phyloP scores from a whole-genome alignment of 2,888 invertebrate genomes.

The Lysandra coridon region DNA sequence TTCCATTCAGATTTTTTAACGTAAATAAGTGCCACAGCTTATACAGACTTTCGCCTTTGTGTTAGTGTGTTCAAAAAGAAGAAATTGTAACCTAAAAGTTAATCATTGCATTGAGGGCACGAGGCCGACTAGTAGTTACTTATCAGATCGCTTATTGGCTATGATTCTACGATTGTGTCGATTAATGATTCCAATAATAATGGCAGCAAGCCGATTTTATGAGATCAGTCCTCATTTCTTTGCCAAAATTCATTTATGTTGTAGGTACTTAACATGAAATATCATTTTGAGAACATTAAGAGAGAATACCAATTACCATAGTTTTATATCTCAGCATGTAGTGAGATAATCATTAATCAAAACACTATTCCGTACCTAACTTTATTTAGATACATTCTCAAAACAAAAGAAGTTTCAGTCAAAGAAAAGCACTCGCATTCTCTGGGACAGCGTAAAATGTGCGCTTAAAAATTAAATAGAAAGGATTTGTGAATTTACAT shows the following conservation, averaged over 20 bases:
- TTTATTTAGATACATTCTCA: not conserved
- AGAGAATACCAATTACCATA: not conserved
- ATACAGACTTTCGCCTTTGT: no score
- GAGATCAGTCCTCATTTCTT: not conserved
- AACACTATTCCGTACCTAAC: not conserved
- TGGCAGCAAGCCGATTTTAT: not conserved
- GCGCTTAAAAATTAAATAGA: slow-evolving; percentile 43
- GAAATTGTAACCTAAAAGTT: not conserved
- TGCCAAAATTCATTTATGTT: not conserved
- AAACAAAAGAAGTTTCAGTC: not conserved
- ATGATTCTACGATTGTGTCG: not conserved
- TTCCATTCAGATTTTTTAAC: no score
- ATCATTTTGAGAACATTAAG: not conserved
- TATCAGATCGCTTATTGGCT: not conserved
- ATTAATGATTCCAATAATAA: not conserved
- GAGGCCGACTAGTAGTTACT: not conserved
- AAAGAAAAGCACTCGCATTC: slow-evolving; percentile 8
- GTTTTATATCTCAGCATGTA: not conserved
- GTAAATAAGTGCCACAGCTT: no score
- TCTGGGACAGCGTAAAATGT: slow-evolving; percentile 22
- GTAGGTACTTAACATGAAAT: not conserved
- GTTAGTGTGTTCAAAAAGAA: no score
- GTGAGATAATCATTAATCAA: not conserved
- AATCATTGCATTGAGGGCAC: not conserved
- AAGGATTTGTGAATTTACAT: slow-evolving; percentile 55